These are phyloP conservation scores for Latheticus oryzae DNA, from an alignment of 2,888 invertebrate species.

Conservation along the genomic window DNA sequence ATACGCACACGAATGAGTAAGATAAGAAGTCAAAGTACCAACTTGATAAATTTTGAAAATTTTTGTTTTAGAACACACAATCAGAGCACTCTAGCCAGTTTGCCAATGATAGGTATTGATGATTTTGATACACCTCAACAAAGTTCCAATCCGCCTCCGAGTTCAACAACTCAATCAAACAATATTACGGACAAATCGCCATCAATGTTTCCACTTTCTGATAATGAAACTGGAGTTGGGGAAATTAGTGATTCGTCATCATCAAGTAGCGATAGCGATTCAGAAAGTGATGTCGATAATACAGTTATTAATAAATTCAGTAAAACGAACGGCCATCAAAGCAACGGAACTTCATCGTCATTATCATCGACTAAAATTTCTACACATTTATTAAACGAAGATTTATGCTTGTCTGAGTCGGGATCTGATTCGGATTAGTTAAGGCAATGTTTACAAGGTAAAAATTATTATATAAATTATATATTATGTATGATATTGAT, in stretches of 20 bases:
- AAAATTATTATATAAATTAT: constrained; percentile 48
- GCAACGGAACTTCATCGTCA: constrained; percentile 66
- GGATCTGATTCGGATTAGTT: constrained; percentile 74
- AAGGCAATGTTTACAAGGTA: constrained; percentile 52
- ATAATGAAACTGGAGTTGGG: constrained; percentile 56
- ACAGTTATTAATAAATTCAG: constrained; percentile 43
- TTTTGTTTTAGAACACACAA: constrained; percentile 18
- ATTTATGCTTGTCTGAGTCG: constrained; percentile 87
- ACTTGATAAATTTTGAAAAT: too few relatives aligned
- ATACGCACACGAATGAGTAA: constrained; percentile 48
- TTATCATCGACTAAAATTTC: constrained; percentile 67
- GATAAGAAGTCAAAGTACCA: neutral
- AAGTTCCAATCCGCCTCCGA: constrained; percentile 39
- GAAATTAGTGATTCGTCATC: constrained; percentile 62
- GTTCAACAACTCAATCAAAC: constrained; percentile 12
- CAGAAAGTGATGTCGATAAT: constrained; percentile 54
- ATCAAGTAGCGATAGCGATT: constrained; percentile 63
- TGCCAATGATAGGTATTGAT: constrained; percentile 80
- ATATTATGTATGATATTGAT: constrained; percentile 53
- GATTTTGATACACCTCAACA: constrained; percentile 65
- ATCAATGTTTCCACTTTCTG: constrained; percentile 44
- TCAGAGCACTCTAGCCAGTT: constrained; percentile 76
- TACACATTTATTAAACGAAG: constrained; percentile 80
- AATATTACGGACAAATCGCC: constrained; percentile 51
- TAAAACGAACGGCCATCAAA: constrained; percentile 61